Evolutionary conservation across 2,888 invertebrate species (phyloP).

Genomic region (Torymus tubicola): DNA sequence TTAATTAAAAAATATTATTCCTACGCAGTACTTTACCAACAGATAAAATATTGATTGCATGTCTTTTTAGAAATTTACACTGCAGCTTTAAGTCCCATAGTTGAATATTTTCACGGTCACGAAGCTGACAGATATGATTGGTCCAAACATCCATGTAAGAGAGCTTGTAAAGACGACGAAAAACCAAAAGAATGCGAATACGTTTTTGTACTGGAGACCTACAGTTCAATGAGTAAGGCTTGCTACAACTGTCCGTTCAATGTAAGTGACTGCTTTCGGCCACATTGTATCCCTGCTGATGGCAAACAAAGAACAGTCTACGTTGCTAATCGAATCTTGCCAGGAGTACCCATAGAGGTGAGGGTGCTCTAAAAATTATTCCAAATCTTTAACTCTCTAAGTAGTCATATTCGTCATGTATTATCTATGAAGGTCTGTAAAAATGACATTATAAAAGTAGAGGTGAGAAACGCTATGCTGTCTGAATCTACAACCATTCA

Average conservation of each 20-base stretch:
- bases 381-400: conserved; percentile 70
- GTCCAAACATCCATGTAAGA: conserved; percentile 80
- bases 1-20: no score
- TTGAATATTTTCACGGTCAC: conserved; percentile 8
- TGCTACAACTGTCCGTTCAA: conserved; percentile 90
- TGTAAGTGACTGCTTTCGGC: conserved; percentile 84
- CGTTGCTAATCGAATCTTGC: conserved; percentile 90
- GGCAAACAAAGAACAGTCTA: conserved; percentile 86
- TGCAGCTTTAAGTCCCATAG: not conserved
- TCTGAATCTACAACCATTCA: conserved; percentile 91
- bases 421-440: conserved; percentile 83
- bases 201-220: conserved; percentile 86
- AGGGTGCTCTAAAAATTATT: not conserved
- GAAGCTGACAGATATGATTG: conserved; percentile 39
- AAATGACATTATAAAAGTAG: conserved; percentile 89
- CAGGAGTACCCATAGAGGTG: conserved; percentile 81
- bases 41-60: no score
- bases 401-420: no score
- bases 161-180: conserved; percentile 81
- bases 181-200: conserved; percentile 84
- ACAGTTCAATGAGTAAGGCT: conserved; percentile 91
- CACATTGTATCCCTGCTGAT: conserved; percentile 90
- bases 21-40: no score
- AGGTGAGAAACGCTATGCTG: conserved; percentile 87
- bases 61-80: no score